These are phyloP conservation scores for Drosophila funebris DNA, from an alignment of 1,140 invertebrate genomes.

Conservation along the genomic window DNA sequence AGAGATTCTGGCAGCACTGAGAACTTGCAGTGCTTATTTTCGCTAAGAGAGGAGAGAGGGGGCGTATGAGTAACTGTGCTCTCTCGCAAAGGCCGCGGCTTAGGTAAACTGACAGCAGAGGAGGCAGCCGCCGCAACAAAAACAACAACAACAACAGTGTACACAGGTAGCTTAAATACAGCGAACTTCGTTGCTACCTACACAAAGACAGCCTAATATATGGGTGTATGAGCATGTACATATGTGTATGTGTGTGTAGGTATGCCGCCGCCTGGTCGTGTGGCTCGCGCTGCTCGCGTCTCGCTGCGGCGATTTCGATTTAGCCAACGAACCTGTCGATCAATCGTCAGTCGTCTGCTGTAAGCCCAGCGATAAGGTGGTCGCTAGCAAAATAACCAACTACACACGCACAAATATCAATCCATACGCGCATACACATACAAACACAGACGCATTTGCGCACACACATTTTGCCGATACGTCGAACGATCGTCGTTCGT, in stretches of 20 bases:
- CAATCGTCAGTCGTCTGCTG: conserved; percentile 82
- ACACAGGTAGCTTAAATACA: conserved; percentile 44
- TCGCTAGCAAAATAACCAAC: conserved; percentile 24
- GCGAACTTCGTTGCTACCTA: conserved; percentile 37
- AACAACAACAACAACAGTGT: conserved; percentile 6
- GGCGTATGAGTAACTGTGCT: conserved; percentile 71
- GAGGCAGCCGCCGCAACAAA: conserved; percentile 2
- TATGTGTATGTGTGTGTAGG: conserved; percentile 24
- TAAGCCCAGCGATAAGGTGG: conserved; percentile 79
- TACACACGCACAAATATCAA: conserved; percentile 13
- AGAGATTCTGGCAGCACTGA: no score
- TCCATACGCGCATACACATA: not conserved
- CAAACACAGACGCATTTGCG: conserved; percentile 14
- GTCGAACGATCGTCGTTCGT: conserved; percentile 37
- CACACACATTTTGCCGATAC: conserved; percentile 15
- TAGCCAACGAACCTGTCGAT: conserved; percentile 83
- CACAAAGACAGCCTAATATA: conserved; percentile 19
- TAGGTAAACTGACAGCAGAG: conserved; percentile 32
- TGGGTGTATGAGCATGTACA: conserved; percentile 3
- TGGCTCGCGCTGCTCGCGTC: conserved; percentile 61
- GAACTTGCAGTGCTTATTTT: conserved; percentile 42
- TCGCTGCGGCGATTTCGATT: conserved; percentile 79
- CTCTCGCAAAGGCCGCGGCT: conserved; percentile 49
- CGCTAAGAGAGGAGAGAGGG: conserved; percentile 8
- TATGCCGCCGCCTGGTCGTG: conserved; percentile 70